phyloP scores from a whole-genome alignment of 2,113 vertebrate genomes.

The Aramus guarauna region DNA sequence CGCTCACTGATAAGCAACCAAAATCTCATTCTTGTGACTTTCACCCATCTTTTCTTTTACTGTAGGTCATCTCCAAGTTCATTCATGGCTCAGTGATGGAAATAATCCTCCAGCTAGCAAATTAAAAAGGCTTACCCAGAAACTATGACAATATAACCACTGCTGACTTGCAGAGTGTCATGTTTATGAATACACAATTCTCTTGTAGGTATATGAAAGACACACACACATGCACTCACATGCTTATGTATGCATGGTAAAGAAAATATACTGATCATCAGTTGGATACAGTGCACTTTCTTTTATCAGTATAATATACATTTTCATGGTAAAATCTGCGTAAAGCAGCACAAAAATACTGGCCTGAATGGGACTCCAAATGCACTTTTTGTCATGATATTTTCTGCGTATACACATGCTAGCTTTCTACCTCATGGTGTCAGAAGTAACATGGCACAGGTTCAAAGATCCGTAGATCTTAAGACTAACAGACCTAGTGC shows the following conservation, averaged over 20 bases:
- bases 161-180: not conserved
- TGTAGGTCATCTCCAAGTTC: not conserved
- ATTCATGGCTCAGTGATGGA: not conserved
- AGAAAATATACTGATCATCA: not conserved
- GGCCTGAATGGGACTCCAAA: not conserved
- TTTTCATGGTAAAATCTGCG: not conserved
- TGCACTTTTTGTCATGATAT: not conserved
- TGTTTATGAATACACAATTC: not conserved
- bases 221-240: not conserved
- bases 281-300: not conserved
- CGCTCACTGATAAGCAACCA: not conserved
- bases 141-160: not conserved
- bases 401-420: not conserved
- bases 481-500: not conserved
- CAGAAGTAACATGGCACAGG: not conserved
- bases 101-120: not conserved
- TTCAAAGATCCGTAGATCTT: not conserved
- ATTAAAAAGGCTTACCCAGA: not conserved
- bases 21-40: not conserved
- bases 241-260: rapidly evolving
- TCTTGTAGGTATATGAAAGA: not conserved
- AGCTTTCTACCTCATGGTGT: not conserved
- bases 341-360: not conserved
- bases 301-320: not conserved
- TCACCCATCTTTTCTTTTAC: not conserved